Conservation (phyloP, 64 coral and sea anemone genomes). For the Porites australiensis region DNA sequence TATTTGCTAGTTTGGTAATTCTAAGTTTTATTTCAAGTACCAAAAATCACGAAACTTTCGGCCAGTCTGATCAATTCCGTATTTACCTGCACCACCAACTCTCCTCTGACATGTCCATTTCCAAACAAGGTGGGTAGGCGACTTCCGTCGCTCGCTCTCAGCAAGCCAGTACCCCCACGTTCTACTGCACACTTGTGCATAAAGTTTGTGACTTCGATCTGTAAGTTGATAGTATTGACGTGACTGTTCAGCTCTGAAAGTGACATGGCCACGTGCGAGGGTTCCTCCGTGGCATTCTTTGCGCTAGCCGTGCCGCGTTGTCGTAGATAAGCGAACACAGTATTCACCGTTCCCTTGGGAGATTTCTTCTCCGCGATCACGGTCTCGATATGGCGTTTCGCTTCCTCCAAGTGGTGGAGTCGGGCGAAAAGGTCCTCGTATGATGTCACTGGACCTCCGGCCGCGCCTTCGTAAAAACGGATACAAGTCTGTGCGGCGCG, state of each 20-base stretch:
- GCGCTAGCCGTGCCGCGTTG: constrained; percentile 42
- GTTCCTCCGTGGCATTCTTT: constrained; percentile 67
- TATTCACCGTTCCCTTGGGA: constrained; percentile 65
- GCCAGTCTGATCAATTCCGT: not conserved
- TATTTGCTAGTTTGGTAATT: too few relatives aligned
- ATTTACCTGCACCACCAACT: constrained; percentile 83
- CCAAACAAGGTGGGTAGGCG: constrained; percentile 90
- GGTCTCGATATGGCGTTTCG: constrained; percentile 81
- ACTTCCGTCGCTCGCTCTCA: constrained; percentile 32
- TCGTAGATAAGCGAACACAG: constrained; percentile 68
- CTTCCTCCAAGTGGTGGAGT: constrained; percentile 79
- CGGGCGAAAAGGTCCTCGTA: constrained; percentile 86
- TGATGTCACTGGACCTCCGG: constrained; percentile 58
- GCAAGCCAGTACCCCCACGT: constrained; percentile 51
- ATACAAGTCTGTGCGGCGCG: constrained; percentile 98
- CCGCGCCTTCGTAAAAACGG: constrained; percentile 86
- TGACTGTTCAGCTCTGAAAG: constrained; percentile 89
- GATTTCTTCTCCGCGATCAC: constrained; percentile 89
- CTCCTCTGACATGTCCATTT: constrained; percentile 80
- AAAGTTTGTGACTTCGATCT: constrained; percentile 95
- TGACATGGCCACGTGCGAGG: constrained; percentile 69
- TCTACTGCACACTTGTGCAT: constrained; percentile 85
- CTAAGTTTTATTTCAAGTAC: too few relatives aligned
- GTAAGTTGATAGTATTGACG: constrained; percentile 92
- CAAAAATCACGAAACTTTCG: too few relatives aligned